Conservation (phyloP, 2,113 vertebrate genomes). For the Thamnophis sirtalis region DNA sequence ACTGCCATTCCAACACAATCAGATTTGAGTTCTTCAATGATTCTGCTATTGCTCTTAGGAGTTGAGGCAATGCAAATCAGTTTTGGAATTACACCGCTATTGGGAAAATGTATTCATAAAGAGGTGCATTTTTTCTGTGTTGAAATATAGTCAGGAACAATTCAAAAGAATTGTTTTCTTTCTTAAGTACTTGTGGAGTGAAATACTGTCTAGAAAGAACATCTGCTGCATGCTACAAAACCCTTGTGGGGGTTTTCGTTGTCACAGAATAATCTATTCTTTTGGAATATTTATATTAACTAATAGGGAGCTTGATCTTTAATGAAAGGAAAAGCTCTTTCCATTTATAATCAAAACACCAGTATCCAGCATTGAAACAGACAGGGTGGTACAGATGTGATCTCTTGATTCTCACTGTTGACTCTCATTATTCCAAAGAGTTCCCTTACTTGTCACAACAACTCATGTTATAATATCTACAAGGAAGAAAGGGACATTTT, state of each 20-base stretch:
- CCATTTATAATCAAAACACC: not conserved
- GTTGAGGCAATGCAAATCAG: not conserved
- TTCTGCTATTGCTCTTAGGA: not conserved
- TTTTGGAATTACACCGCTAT: not conserved
- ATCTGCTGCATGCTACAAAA: not conserved
- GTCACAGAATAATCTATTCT: not conserved
- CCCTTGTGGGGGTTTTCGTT: not conserved
- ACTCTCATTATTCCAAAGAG: not conserved
- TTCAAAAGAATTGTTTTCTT: not conserved
- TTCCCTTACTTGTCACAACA: not conserved
- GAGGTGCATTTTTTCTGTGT: not conserved
- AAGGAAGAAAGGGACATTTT: not conserved
- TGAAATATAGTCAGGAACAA: not conserved
- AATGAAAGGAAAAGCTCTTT: not conserved
- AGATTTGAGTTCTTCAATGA: not conserved
- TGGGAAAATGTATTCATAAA: not conserved
- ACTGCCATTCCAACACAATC: not conserved
- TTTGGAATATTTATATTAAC: not conserved
- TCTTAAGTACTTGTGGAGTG: not conserved
- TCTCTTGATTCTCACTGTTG: not conserved
- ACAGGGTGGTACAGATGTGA: not conserved
- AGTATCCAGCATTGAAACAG: not conserved
- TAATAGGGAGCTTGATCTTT: not conserved
- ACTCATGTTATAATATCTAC: not conserved
- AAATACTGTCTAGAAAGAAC: not conserved